Evolutionary conservation across 2,113 vertebrate genomes (phyloP).

Genomic region (Corythornis cristatus): DNA sequence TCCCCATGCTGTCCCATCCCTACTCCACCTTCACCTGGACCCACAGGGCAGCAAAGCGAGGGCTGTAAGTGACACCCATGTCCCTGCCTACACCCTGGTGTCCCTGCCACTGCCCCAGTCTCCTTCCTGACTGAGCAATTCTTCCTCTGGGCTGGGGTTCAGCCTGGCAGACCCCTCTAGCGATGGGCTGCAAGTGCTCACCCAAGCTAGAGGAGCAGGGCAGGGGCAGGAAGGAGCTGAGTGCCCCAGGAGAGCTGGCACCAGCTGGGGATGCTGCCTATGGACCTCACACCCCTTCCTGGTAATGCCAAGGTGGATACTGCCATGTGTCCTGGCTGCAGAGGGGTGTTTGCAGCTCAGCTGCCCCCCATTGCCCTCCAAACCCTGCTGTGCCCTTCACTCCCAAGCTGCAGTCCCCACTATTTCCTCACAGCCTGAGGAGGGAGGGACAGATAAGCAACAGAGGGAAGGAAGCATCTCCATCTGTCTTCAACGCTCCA

Average conservation of each 20-base stretch:
- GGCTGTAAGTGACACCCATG: background rate
- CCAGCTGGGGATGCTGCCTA: background rate
- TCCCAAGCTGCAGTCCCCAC: background rate
- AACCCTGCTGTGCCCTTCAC: background rate
- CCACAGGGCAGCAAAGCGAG: background rate
- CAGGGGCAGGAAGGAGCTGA: background rate
- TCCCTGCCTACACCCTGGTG: background rate
- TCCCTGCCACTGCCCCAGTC: background rate
- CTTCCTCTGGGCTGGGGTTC: background rate
- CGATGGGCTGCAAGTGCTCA: background rate
- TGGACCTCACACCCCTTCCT: background rate
- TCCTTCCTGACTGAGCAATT: background rate
- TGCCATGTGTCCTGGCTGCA: accelerated
- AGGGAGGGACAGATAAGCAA: background rate
- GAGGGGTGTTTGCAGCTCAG: background rate
- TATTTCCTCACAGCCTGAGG: background rate
- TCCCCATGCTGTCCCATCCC: accelerated
- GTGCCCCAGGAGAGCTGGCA: background rate
- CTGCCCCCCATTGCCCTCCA: background rate
- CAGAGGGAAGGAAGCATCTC: background rate
- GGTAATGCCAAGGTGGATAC: background rate
- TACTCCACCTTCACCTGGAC: background rate
- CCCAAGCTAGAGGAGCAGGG: background rate
- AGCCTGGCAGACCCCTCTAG: background rate
- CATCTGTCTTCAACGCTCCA: background rate